These are phyloP conservation scores for Meiosimyza decipiens DNA, from an alignment of 2,888 invertebrate genomes.

Conservation along the genomic window DNA sequence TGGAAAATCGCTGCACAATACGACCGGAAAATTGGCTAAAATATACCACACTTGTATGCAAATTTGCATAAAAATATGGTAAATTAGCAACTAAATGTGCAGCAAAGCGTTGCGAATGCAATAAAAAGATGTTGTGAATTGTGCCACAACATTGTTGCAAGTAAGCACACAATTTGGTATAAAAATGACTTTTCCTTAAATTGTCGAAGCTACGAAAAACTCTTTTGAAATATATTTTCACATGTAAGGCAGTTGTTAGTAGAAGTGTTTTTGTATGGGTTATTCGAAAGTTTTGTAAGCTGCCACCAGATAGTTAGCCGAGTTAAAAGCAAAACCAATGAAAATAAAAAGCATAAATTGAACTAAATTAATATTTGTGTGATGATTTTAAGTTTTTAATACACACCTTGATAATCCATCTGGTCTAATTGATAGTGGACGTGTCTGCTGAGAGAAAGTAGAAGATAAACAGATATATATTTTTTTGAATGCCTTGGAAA, in stretches of 20 bases:
- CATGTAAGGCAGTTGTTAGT: too few relatives aligned
- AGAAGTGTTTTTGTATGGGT: neutral
- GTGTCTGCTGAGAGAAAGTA: slow-evolving; percentile 56
- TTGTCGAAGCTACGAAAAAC: too few relatives aligned
- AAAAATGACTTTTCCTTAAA: neutral
- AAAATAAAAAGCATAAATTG: neutral
- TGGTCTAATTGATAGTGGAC: slow-evolving; percentile 66
- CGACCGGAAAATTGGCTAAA: slow-evolving; percentile 29
- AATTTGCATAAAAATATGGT: neutral
- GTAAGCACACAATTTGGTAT: neutral
- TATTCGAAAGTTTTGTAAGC: neutral
- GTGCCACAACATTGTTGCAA: neutral
- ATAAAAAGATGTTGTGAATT: too few relatives aligned
- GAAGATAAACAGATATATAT: slow-evolving; percentile 12
- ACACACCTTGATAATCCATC: slow-evolving; percentile 67
- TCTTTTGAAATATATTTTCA: too few relatives aligned
- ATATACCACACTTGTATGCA: slow-evolving; percentile 15
- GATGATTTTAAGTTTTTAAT: too few relatives aligned
- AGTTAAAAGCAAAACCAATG: slow-evolving; percentile 5
- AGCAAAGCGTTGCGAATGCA: slow-evolving; percentile 28
- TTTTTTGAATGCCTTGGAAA: neutral
- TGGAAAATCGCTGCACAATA: slow-evolving; percentile 33
- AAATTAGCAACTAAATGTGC: slow-evolving; percentile 9
- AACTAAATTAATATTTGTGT: too few relatives aligned
- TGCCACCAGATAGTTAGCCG: neutral